Evolutionary conservation across 2,888 invertebrate genomes (phyloP), one percentile per base, ranked within the genome.

Genomic region (Drosophila sordidula): DNA sequence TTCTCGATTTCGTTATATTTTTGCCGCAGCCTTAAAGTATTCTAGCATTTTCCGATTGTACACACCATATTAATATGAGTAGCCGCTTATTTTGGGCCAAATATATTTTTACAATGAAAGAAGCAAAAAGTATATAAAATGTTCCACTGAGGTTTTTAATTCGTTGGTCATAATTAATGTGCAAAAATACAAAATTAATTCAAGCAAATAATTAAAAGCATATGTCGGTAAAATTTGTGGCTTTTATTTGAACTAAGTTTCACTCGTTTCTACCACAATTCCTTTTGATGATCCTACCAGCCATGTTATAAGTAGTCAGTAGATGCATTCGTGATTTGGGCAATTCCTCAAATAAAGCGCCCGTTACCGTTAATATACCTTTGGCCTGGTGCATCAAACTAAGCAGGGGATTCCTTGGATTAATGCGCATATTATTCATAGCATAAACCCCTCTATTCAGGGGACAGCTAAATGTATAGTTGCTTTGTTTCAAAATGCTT

Each of bases 391-490:
- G 67, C 14, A 90, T 16, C 6, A 87, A 47, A 1, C 70, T 18
- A 9, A 85, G 57, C 0, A 84, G 26, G 0, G 86, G 83, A 38
- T 79, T 84, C 26, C 51, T 81, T 6, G 89, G 84, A 45, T 76
- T 79, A 5, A 88, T 34, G 8, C 77, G 76, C 80, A 81, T 81
- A 25, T 81, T 88, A 39, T 39, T 75, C 66, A 88, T 88, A 12
- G 54, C 80, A 51, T 90, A 88, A 14, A 75, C 80, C 0, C 84
- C 90, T 11, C 54, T 77, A 0, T 57, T 61, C 4, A 90, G 39
- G 4, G 90, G 90, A 44, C 90, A 90, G 29, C 67, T 71, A n/a
- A 90, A 59, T 3, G 89, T 58, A 45, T 78, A 84, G 52, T 88
- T 88, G 38, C 84, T 76, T 22, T 83, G 74, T 52, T 72, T 90